Conservation (phyloP, 53 echinoderm and acorn worm species). For the Stichopus horrens region DNA sequence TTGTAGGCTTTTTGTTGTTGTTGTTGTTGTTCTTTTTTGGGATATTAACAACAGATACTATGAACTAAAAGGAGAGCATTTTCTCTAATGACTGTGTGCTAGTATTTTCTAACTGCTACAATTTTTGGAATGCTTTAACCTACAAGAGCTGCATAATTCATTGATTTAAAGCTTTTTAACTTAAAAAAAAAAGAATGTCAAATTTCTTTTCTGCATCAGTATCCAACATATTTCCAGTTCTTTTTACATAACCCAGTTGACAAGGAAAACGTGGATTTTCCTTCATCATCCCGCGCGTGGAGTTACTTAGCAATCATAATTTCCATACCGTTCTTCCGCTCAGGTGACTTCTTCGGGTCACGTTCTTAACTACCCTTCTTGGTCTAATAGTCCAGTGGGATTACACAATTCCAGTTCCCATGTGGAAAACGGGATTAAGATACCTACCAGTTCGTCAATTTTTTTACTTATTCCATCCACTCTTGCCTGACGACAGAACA, state of each 20-base stretch:
- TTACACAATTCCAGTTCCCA: not conserved
- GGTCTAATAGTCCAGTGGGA: not conserved
- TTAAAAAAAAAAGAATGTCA: too few species aligned
- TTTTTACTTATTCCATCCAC: not conserved
- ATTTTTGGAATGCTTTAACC: too few species aligned
- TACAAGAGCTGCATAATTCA: too few species aligned
- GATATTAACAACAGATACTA: too few species aligned
- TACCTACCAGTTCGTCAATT: not conserved
- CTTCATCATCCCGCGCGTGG: not conserved
- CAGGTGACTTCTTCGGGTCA: not conserved
- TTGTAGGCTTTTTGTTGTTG: too few species aligned
- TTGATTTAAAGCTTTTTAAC: too few species aligned
- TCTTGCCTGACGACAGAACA: not conserved
- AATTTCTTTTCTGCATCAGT: not conserved
- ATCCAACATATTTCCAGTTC: not conserved
- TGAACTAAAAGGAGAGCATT: too few species aligned
- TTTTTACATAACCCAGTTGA: not conserved
- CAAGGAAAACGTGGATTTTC: not conserved
- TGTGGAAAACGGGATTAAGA: not conserved
- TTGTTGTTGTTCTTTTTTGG: too few species aligned
- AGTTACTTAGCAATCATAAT: not conserved
- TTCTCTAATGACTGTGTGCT: too few species aligned
- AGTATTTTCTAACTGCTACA: too few species aligned
- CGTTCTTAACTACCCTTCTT: not conserved
- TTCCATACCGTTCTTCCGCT: not conserved